phyloP scores from a whole-genome alignment of 2,113 vertebrate genomes.

The zebrafish (Danio rerio) region DNA sequence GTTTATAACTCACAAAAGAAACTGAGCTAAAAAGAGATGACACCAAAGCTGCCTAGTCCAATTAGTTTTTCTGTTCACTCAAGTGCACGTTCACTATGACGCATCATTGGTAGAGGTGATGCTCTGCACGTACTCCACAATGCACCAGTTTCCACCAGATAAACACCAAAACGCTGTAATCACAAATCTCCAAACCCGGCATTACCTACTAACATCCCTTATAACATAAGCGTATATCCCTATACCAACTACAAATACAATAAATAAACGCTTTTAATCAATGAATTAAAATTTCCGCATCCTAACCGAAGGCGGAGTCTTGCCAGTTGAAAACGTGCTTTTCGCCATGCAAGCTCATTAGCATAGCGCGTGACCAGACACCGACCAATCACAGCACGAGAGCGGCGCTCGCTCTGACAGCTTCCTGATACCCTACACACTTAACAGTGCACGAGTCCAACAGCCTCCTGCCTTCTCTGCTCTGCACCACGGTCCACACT shows the following conservation, averaged over 20 bases:
- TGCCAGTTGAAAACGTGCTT: constrained; percentile 66
- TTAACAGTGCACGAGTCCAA: constrained; percentile 52
- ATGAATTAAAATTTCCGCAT: neutral
- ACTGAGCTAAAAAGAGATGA: neutral
- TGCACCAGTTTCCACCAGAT: constrained; percentile 58
- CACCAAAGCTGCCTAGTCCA: neutral
- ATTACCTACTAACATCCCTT: too few relatives aligned
- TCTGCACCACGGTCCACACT: constrained; percentile 57
- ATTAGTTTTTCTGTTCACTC: neutral
- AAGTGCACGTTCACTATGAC: constrained; percentile 62
- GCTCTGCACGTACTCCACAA: constrained; percentile 71
- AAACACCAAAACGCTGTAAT: neutral
- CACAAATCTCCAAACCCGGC: neutral
- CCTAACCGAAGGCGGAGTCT: constrained; percentile 8
- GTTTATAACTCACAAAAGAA: neutral
- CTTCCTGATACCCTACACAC: constrained; percentile 66
- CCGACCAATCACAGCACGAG: constrained; percentile 66
- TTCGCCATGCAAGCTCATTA: constrained; percentile 46
- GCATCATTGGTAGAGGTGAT: constrained; percentile 62
- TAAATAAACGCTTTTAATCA: neutral
- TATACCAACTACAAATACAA: neutral
- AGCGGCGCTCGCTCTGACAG: neutral
- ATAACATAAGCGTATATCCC: neutral
- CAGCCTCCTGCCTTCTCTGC: constrained; percentile 69
- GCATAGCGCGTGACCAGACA: constrained; percentile 49